phyloP scores from a whole-genome alignment of 1,140 invertebrate genomes.

The Yoshiicerus persimilis region DNA sequence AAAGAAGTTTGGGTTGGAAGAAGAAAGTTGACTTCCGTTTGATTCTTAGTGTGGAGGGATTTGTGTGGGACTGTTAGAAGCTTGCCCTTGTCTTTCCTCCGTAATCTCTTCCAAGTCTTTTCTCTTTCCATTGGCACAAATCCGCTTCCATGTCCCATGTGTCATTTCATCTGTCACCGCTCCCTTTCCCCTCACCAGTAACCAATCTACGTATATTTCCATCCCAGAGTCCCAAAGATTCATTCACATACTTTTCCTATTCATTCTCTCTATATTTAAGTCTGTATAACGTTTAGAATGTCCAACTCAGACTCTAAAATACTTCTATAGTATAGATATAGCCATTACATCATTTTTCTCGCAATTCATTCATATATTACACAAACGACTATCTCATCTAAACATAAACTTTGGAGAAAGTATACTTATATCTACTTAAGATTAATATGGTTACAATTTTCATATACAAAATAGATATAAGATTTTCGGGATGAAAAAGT shows the following conservation, averaged over 20 bases:
- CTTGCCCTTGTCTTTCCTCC: neutral
- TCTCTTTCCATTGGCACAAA: constrained; percentile 15
- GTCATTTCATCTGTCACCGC: constrained; percentile 29
- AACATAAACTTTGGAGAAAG: neutral
- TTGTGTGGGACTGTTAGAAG: neutral
- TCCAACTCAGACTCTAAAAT: too few relatives aligned
- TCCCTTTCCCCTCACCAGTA: neutral
- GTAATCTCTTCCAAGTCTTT: constrained; percentile 24
- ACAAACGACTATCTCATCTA: neutral
- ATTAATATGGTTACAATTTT: neutral
- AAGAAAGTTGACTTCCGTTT: constrained; percentile 30
- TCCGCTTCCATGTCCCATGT: constrained; percentile 28
- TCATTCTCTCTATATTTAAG: neutral
- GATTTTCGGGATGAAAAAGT: neutral
- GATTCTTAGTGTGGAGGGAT: neutral
- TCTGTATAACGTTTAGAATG: too few relatives aligned
- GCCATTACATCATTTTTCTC: neutral
- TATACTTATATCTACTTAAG: neutral
- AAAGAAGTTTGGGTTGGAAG: neutral
- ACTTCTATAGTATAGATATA: too few relatives aligned
- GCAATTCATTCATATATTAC: neutral
- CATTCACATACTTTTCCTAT: neutral
- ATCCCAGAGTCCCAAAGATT: neutral
- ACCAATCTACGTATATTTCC: neutral
- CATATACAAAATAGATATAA: neutral